phyloP scores from a whole-genome alignment of 2,113 vertebrate genomes.

The Toxostoma redivivum region DNA sequence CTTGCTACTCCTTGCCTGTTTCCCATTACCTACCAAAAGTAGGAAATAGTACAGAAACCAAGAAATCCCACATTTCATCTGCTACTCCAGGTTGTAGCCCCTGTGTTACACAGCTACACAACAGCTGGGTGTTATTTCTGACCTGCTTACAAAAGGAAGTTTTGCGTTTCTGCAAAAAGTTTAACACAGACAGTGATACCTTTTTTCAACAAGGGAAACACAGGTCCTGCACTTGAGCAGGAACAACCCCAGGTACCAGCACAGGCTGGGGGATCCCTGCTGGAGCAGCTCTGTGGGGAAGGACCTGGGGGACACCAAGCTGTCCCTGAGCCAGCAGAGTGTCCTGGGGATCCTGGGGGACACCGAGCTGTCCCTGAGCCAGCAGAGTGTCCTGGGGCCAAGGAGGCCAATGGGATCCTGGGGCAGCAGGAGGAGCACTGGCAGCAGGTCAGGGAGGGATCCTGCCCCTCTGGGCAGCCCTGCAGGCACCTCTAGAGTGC shows the following conservation, averaged over 20 bases:
- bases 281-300: not conserved
- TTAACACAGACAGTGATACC: not conserved
- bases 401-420: too few species aligned
- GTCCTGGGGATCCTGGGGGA: not conserved
- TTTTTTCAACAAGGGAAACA: not conserved
- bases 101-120: not conserved
- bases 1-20: not conserved
- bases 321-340: not conserved
- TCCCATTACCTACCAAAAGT: not conserved
- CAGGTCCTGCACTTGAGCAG: not conserved
- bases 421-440: too few species aligned
- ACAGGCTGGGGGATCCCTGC: accelerated
- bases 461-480: too few species aligned
- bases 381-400: not conserved
- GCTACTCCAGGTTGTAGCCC: not conserved
- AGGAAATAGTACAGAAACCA: not conserved
- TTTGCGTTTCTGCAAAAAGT: not conserved
- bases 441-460: too few species aligned
- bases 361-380: not conserved
- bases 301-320: not conserved
- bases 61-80: not conserved
- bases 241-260: not conserved
- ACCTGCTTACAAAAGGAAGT: not conserved
- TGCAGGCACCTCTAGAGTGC: too few species aligned
- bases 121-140: not conserved